Base-by-base conservation (phyloP, 2,888 invertebrate genomes). In the Nomada ruficornis region DNA sequence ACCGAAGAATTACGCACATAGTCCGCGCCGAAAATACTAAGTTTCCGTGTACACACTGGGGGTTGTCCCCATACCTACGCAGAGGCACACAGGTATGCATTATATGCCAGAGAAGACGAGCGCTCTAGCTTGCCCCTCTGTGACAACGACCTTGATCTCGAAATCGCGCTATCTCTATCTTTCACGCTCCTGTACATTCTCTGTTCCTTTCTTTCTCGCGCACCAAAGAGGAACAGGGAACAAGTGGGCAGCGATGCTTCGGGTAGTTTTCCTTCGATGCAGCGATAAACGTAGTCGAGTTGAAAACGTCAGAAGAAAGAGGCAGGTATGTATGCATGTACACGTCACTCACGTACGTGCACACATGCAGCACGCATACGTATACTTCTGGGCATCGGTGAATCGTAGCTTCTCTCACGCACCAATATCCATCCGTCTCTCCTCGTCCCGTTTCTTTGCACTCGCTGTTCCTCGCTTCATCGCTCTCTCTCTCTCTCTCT, bases 121-220 rank as follows among this genome's bases (percentile, higher is more conserved):
- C 59, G 60, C 57, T 47, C 63, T 42, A 36, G 52, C 42, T 20
- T 47, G 47, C 47, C 55, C 26, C 57, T 68, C 67, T 60, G 67
- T 73, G 83, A 72, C 78, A 80, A 83, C 78, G 80, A 88, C 88
- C 86, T 88, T 88, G 88, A 88, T 88, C 83, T 86, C 86, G 82
- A 88, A 88, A 82, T 82, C 76, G 63, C 71, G 55, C 59, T 69
- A 23, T 52, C 52, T 57, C 52, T 20, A 20, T 50, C 63, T 65
- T 50, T 69, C 55, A 44, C 62, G 13, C 52, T 72, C 55, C 44
- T 20, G 57, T 20, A 57, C 20, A 52, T 18, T 29, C 23, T n/a
- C 26, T 52, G 20, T 10, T 29, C 26, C 23, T 54, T 54, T 50
- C 50, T 2, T 18, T 10, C 57, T 15, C 47, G 18, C 4, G 9